Evolutionary conservation across 2,113 vertebrate genomes (phyloP).

Genomic region (Shinisaurus crocodilurus): DNA sequence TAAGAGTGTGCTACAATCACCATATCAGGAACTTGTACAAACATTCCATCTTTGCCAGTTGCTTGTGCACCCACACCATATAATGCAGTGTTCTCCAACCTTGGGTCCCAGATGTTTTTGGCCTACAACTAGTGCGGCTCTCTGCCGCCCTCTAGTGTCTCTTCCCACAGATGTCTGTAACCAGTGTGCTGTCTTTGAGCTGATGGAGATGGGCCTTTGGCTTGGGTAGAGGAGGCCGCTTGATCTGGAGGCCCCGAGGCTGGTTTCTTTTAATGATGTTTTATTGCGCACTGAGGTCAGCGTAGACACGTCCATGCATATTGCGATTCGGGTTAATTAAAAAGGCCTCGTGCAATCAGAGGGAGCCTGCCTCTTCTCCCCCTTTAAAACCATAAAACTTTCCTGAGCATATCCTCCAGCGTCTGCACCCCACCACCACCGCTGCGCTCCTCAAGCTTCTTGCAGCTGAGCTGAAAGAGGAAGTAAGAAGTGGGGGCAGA

Average conservation of each 20-base stretch:
- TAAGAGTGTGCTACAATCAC: too few relatives aligned
- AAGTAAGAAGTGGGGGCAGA: background rate
- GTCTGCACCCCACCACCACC: background rate
- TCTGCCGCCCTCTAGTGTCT: conserved; percentile 13
- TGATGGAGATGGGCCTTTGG: background rate
- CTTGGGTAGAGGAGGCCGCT: background rate
- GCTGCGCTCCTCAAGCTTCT: background rate
- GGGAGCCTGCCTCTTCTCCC: background rate
- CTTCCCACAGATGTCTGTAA: background rate
- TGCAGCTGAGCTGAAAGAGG: background rate
- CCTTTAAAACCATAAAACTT: background rate
- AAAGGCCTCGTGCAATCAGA: background rate
- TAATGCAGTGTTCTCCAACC: too few relatives aligned
- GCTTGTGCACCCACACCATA: too few relatives aligned
- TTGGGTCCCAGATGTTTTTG: too few relatives aligned
- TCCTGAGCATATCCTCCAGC: background rate
- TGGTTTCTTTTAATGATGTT: background rate
- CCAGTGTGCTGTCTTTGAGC: background rate
- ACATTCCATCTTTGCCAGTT: too few relatives aligned
- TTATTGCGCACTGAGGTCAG: background rate
- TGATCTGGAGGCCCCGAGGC: background rate
- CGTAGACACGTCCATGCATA: background rate
- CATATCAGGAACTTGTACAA: too few relatives aligned
- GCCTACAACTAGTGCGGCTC: background rate
- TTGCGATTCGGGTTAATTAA: background rate